Evolutionary conservation across 2,113 vertebrate genomes (phyloP).

Genomic region (Taxidea taxus): DNA sequence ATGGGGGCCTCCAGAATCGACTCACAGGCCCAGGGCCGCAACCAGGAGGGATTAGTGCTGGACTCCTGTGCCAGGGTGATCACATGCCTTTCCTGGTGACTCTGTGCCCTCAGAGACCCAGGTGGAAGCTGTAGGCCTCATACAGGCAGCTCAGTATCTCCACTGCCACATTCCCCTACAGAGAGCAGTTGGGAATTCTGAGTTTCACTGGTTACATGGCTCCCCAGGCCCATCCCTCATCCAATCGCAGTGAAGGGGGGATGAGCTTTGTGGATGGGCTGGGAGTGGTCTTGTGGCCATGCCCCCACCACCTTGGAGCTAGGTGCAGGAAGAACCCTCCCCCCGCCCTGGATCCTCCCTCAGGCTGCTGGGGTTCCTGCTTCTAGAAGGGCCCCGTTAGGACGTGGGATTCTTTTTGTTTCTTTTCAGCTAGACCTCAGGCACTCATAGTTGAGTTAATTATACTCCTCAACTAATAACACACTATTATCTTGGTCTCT

Average conservation of each 20-base stretch:
- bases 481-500: not conserved
- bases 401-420: not conserved
- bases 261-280: not conserved
- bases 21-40: not conserved
- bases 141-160: not conserved
- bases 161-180: not conserved
- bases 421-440: not conserved
- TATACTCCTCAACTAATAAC: not conserved
- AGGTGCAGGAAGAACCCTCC: not conserved
- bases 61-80: not conserved
- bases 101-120: not conserved
- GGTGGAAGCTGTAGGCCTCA: not conserved
- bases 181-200: not conserved
- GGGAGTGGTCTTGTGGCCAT: not conserved
- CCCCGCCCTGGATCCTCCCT: not conserved
- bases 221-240: not conserved
- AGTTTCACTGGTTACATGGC: not conserved
- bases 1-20: too few species aligned
- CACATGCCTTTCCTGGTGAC: not conserved
- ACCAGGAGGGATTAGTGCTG: too few species aligned
- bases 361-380: not conserved
- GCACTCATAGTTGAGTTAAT: not conserved
- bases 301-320: not conserved
- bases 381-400: not conserved
- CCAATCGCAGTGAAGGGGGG: not conserved